Conservation (phyloP, 1,140 invertebrate genomes). For the Drosophila rufa region DNA sequence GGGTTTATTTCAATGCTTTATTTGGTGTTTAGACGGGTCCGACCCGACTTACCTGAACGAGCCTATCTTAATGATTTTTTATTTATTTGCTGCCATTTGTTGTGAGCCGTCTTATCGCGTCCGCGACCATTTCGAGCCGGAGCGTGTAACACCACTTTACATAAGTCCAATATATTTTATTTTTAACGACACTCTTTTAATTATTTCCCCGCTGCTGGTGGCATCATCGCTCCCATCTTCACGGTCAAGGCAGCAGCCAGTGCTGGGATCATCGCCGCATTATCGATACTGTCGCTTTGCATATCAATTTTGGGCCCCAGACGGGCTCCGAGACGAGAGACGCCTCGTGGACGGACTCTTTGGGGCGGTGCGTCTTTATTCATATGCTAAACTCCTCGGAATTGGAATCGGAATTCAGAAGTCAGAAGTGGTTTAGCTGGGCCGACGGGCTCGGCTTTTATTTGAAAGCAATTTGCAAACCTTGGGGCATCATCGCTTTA, state of each 20-base stretch:
- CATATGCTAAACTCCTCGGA: conserved; percentile 74
- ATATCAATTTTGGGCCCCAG: conserved; percentile 55
- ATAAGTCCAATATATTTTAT: conserved; percentile 69
- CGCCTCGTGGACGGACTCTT: conserved; percentile 21
- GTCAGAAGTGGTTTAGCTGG: conserved; percentile 63
- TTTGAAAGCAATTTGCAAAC: conserved; percentile 72
- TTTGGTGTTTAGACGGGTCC: conserved; percentile 63
- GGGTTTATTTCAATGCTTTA: conserved; percentile 62
- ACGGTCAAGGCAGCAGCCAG: conserved; percentile 40
- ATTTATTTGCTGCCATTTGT: conserved; percentile 78
- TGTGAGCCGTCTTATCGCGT: conserved; percentile 56
- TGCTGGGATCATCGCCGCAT: conserved; percentile 49
- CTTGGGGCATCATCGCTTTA: conserved; percentile 68
- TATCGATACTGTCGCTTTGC: conserved; percentile 66
- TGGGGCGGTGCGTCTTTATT: conserved; percentile 54
- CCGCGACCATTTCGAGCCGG: conserved; percentile 45
- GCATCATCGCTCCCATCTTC: conserved; percentile 59
- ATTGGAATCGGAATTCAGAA: conserved; percentile 56
- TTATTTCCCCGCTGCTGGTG: conserved; percentile 59
- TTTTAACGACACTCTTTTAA: conserved; percentile 72
- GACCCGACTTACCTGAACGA: conserved; percentile 38
- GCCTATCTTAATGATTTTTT: conserved; percentile 75
- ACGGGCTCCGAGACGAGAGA: conserved; percentile 7
- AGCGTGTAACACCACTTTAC: conserved; percentile 80
- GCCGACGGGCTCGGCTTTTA: conserved; percentile 54